A percentile compares a stretch with the other conserved stretches of the same genome.
These are phyloP conservation scores for Tenthredo notha DNA, from an alignment of 2,888 invertebrate species.

Conservation along the genomic window DNA sequence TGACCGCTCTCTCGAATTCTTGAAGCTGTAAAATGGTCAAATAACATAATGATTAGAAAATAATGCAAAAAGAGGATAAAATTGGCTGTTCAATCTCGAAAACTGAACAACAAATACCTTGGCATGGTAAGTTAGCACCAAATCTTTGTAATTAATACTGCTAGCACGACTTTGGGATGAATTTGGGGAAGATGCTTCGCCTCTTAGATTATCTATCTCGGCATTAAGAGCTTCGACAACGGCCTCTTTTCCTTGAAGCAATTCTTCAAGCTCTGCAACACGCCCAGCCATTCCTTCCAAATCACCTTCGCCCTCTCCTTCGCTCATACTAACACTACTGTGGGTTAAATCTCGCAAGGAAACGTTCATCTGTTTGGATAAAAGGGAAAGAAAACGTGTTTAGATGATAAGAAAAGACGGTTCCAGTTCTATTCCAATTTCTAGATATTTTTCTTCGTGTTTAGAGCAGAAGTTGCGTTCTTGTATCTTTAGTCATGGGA, in stretches of 20 bases:
- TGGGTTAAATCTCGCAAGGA: constrained; percentile 72
- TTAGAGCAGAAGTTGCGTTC: not conserved
- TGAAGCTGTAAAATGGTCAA: constrained; percentile 82
- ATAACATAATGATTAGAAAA: not conserved
- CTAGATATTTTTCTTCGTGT: not conserved
- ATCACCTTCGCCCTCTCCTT: constrained; percentile 75
- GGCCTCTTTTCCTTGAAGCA: constrained; percentile 78
- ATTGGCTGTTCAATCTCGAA: constrained; percentile 28
- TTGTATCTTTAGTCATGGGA: not conserved
- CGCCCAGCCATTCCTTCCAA: constrained; percentile 74
- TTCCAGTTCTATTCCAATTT: not conserved
- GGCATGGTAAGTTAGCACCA: constrained; percentile 85
- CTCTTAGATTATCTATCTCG: constrained; percentile 79
- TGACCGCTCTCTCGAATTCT: constrained; percentile 86
- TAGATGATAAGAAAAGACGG: not conserved
- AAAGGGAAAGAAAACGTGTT: not conserved
- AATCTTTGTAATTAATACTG: constrained; percentile 86
- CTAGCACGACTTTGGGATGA: constrained; percentile 81
- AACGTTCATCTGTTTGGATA: constrained; percentile 64
- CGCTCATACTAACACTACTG: constrained; percentile 75
- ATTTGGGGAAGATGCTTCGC: constrained; percentile 78
- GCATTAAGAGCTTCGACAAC: constrained; percentile 78
- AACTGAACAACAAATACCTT: constrained; percentile 80
- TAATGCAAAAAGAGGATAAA: constrained; percentile 48
- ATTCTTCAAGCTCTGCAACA: constrained; percentile 78